Evolutionary conservation across 2,797 vertebrate genomes (phyloP), one percentile per base, ranked within the genome.

Genomic region (Centroberyx gerrardi): DNA sequence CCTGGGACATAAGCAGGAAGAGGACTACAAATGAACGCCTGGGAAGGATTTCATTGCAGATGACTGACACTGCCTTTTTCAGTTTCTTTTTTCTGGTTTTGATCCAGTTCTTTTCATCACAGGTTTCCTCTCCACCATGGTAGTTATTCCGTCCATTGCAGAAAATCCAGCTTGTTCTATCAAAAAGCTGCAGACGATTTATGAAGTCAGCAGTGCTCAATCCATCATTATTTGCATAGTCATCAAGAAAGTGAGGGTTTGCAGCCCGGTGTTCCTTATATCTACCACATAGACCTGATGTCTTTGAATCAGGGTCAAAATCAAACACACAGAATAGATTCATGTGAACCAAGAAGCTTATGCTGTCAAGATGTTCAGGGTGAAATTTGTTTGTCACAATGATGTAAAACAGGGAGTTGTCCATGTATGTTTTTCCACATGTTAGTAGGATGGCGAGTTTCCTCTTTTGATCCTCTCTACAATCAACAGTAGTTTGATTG

Each of bases 301-400:
- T 60, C 0, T 84, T 89, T 17, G 95, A 96, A 72, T 94, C 72
- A 42, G 93, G 90, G 65, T 96, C 94, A 56, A 95, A 96, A 63
- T 95, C 95, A 85, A 95, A 95, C 46, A 94, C 93, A 13, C 95
- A 96, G 55, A 96, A 94, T 0, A 94, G 54, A 0, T 95, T 95
- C 82, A 95, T 75, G 62, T 84, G 69, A 82, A 88, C 74, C 71
- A 96, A 82, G 59, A 95, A 96, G 56, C 68, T 67, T 3, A 94
- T 84, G 22, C 3, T 49, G 5, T 85, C 78, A 29, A 95, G 69
- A 72, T 92, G 48, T 0, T 89, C 71, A 0, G 79, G 60, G 10
- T 87, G 68, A 0, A 92, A 93, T 71, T 90, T 91, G 81, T 95
- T 95, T 61, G 91, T 90, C 0, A 95, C 94, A 52, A 96, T 74